Evolutionary conservation across 2,797 vertebrate genomes (phyloP).

Genomic region (Pelochelys cantorii): DNA sequence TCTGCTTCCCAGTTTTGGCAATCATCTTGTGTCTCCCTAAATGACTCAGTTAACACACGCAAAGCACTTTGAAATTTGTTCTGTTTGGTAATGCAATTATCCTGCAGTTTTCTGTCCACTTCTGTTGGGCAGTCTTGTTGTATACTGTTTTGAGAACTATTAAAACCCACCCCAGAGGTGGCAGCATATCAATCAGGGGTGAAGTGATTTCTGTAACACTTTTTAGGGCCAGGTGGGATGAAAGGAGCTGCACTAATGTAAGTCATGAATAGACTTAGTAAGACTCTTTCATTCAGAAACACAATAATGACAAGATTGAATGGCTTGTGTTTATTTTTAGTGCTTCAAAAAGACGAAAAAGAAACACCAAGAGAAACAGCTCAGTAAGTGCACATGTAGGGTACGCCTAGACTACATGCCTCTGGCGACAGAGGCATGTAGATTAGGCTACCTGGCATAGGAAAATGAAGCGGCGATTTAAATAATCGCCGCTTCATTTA

Average conservation of each 20-base stretch:
- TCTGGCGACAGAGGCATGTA: too few species aligned
- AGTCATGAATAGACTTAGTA: background rate
- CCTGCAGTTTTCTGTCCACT: background rate
- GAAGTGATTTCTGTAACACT: background rate
- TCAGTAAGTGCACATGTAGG: conserved; percentile 82
- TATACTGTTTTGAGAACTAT: background rate
- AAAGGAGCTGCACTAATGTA: background rate
- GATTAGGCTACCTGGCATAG: too few species aligned
- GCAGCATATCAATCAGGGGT: background rate
- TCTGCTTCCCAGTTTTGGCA: background rate
- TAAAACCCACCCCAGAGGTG: background rate
- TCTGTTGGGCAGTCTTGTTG: background rate
- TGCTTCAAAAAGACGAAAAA: conserved; percentile 62
- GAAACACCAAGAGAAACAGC: conserved; percentile 61
- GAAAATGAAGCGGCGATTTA: too few species aligned
- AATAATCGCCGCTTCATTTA: too few species aligned
- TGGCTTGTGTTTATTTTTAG: conserved; percentile 64
- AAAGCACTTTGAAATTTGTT: background rate
- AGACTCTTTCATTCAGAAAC: background rate
- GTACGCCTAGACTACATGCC: too few species aligned
- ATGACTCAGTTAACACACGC: background rate
- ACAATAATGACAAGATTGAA: background rate
- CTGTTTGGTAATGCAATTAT: background rate
- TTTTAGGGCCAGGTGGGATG: background rate
- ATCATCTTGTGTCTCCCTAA: background rate